phyloP scores from a whole-genome alignment of 1,140 invertebrate species.

The Pissodes strobi region DNA sequence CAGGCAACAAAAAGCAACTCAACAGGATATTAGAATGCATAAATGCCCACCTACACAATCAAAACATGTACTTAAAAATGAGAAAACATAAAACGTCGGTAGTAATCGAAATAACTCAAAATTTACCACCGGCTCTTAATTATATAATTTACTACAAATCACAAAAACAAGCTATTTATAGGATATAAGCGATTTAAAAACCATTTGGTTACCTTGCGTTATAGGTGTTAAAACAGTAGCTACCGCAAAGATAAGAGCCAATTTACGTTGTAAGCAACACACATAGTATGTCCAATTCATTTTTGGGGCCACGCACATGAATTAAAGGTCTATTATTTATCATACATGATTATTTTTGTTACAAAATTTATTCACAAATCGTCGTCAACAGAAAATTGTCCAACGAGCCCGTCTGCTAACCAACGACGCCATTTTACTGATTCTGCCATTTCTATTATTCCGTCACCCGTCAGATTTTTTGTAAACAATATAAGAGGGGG shows the following conservation, averaged over 20 bases:
- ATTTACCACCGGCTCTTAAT: background rate
- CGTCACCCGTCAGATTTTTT: constrained; percentile 27
- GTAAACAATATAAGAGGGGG: constrained; percentile 8
- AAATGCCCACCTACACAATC: no score
- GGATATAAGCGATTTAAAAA: constrained; percentile 38
- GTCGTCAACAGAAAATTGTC: background rate
- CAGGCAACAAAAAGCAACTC: background rate
- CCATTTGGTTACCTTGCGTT: constrained; percentile 47
- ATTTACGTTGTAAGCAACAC: constrained; percentile 39
- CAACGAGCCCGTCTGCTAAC: background rate
- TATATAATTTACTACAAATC: constrained; percentile 12
- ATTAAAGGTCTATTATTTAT: constrained; percentile 24
- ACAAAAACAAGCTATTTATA: constrained; percentile 20
- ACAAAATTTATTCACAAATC: constrained; percentile 1
- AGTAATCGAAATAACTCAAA: background rate
- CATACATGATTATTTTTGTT: constrained; percentile 18
- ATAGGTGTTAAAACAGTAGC: constrained; percentile 44
- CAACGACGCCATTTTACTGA: constrained; percentile 31
- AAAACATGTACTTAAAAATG: background rate
- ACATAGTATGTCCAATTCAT: constrained; percentile 43
- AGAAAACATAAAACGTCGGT: background rate
- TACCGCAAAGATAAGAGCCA: constrained; percentile 37
- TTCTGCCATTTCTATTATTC: constrained; percentile 11
- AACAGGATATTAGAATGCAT: no score
- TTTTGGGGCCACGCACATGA: constrained; percentile 28